Evolutionary conservation across 2,797 vertebrate genomes (phyloP).

Genomic region (Gallirallus australis): DNA sequence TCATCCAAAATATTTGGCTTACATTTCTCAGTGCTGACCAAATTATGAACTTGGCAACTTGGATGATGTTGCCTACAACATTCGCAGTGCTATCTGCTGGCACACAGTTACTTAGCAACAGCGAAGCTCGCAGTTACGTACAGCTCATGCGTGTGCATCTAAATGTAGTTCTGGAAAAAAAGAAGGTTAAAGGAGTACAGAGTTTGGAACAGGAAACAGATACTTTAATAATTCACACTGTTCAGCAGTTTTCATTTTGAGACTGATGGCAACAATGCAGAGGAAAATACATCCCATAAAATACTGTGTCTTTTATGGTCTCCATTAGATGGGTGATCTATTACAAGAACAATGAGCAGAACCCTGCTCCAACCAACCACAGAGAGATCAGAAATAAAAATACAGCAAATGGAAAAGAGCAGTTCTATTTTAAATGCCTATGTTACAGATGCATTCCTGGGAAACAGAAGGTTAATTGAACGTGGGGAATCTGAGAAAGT

Average conservation of each 20-base stretch:
- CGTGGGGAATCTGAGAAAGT: background rate
- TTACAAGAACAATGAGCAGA: background rate
- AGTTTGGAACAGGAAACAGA: conserved; percentile 53
- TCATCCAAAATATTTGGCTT: background rate
- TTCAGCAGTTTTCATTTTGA: conserved; percentile 14
- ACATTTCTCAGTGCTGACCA: background rate
- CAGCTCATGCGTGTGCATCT: conserved; percentile 63
- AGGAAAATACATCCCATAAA: background rate
- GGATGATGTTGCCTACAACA: conserved; percentile 25
- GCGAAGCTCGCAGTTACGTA: conserved; percentile 54
- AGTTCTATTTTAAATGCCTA: background rate
- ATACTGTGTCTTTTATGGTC: background rate
- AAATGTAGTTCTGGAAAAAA: conserved; percentile 56
- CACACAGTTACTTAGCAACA: conserved; percentile 69
- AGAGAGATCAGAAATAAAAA: background rate
- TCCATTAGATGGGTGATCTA: background rate
- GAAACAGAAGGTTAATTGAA: background rate
- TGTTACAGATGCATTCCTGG: background rate
- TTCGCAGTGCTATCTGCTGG: conserved; percentile 15
- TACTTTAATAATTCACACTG: conserved; percentile 10
- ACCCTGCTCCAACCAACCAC: background rate
- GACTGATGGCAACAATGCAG: background rate
- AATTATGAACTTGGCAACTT: conserved; percentile 16
- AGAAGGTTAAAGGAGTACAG: conserved; percentile 62
- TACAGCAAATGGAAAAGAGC: background rate